Percentiles rank a stretch among this genome's conserved stretches.
Evolutionary conservation across 2,113 vertebrate species (phyloP).

Genomic region (Reinhardtius hippoglossoides): DNA sequence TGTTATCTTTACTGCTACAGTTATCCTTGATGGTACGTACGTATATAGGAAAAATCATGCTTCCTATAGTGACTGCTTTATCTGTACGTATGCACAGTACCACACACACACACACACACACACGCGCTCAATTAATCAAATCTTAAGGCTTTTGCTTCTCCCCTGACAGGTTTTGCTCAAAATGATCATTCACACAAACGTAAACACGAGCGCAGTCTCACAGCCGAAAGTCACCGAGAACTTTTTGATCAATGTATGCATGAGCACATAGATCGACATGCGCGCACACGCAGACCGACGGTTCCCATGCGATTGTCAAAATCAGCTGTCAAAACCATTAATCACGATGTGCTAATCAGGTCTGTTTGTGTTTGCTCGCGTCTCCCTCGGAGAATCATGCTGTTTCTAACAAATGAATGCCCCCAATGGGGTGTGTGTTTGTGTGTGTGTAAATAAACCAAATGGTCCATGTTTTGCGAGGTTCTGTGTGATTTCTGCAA

Average conservation of each 20-base stretch:
- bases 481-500: slow-evolving; percentile 40
- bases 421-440: slow-evolving; percentile 28
- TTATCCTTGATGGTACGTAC: not conserved
- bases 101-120: not conserved
- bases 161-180: slow-evolving; percentile 18
- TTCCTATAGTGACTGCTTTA: not conserved
- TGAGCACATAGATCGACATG: not conserved
- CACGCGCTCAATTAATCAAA: not conserved
- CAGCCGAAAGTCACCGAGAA: slow-evolving; percentile 12
- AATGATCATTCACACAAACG: not conserved
- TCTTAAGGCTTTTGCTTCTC: not conserved
- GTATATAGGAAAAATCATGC: not conserved
- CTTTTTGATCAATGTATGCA: slow-evolving; percentile 36
- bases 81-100: not conserved
- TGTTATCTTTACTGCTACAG: not conserved
- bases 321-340: slow-evolving; percentile 57
- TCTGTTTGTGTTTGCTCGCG: slow-evolving; percentile 62
- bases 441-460: slow-evolving; percentile 49
- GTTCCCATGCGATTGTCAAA: slow-evolving; percentile 30
- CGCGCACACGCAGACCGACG: not conserved
- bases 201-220: not conserved
- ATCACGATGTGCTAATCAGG: slow-evolving; percentile 68
- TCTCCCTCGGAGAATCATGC: slow-evolving; percentile 63
- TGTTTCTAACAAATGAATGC: slow-evolving; percentile 69
- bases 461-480: slow-evolving; percentile 42